Evolutionary conservation across 1,140 invertebrate species (phyloP).

Genomic region (Panulirus ornatus): DNA sequence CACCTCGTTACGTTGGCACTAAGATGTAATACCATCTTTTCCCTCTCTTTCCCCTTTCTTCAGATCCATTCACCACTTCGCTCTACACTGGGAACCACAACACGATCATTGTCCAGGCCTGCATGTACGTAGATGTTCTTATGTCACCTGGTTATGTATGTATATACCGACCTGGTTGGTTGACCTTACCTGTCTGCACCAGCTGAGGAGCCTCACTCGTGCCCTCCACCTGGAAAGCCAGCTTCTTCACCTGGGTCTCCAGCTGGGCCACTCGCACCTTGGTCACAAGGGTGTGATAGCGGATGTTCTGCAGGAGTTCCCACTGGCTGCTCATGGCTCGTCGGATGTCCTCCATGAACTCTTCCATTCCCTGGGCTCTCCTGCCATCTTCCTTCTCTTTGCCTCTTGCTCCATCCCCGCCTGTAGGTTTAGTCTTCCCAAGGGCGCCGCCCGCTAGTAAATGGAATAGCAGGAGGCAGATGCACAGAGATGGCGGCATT

Average conservation of each 20-base stretch:
- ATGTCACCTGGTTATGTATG: no score
- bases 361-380: not conserved
- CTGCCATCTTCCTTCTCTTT: not conserved
- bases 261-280: conserved; percentile 37
- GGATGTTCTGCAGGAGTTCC: conserved; percentile 48
- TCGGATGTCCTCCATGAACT: conserved; percentile 42
- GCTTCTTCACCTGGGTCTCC: conserved; percentile 32
- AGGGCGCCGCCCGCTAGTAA: not conserved
- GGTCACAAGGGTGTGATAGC: conserved; percentile 45
- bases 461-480: not conserved
- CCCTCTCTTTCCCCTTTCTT: no score
- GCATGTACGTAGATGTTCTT: no score
- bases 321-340: conserved; percentile 35
- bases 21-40: no score
- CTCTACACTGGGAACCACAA: no score
- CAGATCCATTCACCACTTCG: no score
- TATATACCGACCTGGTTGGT: no score
- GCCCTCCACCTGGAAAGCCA: not conserved
- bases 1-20: no score
- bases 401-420: not conserved
- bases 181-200: no score
- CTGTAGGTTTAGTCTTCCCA: not conserved
- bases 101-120: no score
- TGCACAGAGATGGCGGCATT: not conserved
- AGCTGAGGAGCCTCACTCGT: not conserved